Evolutionary conservation across 2,888 invertebrate species (phyloP), one percentile per base, ranked within the genome.

Genomic region (Nomada fabriciana): DNA sequence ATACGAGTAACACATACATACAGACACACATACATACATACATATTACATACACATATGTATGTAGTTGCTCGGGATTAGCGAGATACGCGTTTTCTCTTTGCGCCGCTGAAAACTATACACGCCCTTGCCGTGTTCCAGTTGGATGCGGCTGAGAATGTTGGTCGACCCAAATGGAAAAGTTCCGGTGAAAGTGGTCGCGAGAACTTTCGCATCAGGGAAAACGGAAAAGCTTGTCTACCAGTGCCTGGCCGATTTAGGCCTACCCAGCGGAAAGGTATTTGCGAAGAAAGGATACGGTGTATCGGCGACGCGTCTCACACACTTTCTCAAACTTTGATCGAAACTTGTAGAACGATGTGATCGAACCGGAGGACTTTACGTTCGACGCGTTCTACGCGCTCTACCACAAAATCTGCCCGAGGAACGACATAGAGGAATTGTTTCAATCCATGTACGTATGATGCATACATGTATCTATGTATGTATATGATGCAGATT

Each of bases 371-470:
- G 97, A 97, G 25, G 97, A 97, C 68, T 99, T 99, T 93, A 99
- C 99, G 0, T 99, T 99, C 93, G 99, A 99, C 89, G 99, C 99
- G 94, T 99, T 99, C 94, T 99, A 99, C 94, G 97, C 98, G 70
- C 95, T 99, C 15, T 99, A 99, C 94, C 99, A 99, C 94, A 99
- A 99, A 95, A 99, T 99, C 91, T 99, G 99, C 92, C 99, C 99
- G 3, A 96, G 99, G 90, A 99, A 98, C 91, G 99, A 99, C 94
- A 99, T 99, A 89, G 99, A 99, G 92, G 99, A 99, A 93, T 95
- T 99, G 43, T 99, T 99, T 94, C 96, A 98, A 93, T 97, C 97
- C 82, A 97, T 99, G 99, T 99, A 95, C 97, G 98, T 96, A 76
- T 13, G 25, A 11, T 52, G 29, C 64, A 9, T 57, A 20, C 50